Percentiles rank a stretch among this genome's conserved stretches.
phyloP scores from a whole-genome alignment of 2,797 vertebrate species.

The Falco rusticolus region DNA sequence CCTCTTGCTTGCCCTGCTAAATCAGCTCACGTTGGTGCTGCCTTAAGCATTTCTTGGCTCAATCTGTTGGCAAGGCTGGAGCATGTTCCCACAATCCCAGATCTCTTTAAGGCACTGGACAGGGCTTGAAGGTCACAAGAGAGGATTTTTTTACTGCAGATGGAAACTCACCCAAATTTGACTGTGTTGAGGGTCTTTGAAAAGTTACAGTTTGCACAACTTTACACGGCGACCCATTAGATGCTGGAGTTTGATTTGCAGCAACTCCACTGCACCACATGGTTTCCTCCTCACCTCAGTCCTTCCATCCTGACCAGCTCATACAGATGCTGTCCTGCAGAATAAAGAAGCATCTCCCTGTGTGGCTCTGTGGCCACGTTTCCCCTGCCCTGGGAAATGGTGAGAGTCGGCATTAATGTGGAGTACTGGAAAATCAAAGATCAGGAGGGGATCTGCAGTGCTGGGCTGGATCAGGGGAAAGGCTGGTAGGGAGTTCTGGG shows the following conservation, averaged over 20 bases:
- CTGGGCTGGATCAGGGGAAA: neutral
- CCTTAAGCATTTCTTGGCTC: neutral
- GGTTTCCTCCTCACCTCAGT: neutral
- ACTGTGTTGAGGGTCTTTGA: neutral
- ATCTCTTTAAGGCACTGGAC: neutral
- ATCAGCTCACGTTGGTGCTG: neutral
- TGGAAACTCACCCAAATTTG: neutral
- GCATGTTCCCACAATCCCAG: rapidly evolving
- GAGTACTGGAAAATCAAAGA: neutral
- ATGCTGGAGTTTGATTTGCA: neutral
- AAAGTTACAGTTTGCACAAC: neutral
- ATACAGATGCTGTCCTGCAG: neutral
- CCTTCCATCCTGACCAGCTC: neutral
- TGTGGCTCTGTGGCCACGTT: neutral
- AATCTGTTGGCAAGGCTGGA: neutral
- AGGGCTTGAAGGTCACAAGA: neutral
- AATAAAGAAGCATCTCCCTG: neutral
- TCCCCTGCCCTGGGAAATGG: neutral
- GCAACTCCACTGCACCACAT: rapidly evolving
- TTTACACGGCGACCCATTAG: neutral
- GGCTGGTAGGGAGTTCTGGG: neutral
- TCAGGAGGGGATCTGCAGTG: neutral
- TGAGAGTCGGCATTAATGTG: neutral
- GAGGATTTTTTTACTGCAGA: neutral
- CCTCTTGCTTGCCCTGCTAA: neutral